Evolutionary conservation across 2,797 vertebrate species (phyloP).

Genomic region (Propithecus perrieri): DNA sequence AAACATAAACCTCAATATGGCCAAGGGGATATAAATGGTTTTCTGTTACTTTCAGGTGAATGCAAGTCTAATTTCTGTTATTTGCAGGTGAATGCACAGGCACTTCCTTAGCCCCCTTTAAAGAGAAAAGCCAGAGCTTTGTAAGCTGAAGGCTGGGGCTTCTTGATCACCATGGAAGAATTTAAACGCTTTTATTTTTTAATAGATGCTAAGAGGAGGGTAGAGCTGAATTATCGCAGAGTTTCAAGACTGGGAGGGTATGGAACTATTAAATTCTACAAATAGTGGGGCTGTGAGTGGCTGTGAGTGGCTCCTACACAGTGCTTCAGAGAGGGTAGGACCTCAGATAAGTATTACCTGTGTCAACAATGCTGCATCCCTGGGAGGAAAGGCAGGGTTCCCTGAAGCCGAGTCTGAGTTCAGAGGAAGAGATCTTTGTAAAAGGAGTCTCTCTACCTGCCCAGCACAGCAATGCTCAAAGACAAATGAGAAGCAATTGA

Average conservation of each 20-base stretch:
- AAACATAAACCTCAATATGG: neutral
- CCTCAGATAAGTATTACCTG: neutral
- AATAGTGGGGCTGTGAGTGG: neutral
- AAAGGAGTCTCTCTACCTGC: neutral
- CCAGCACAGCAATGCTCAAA: neutral
- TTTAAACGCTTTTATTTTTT: conserved; percentile 4
- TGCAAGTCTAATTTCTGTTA: neutral
- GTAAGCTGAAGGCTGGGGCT: neutral
- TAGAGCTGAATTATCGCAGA: neutral
- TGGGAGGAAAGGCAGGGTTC: neutral
- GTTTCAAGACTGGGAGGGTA: neutral
- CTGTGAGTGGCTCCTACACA: neutral
- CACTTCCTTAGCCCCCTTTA: neutral
- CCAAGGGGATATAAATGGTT: neutral
- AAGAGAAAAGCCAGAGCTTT: neutral
- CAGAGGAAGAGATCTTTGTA: neutral
- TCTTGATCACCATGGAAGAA: neutral
- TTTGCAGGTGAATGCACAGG: neutral
- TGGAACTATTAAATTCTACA: neutral
- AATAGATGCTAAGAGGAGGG: neutral
- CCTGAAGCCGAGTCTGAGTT: neutral
- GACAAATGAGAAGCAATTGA: neutral
- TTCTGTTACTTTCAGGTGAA: neutral
- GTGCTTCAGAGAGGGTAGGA: neutral
- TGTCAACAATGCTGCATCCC: neutral